Evolutionary conservation across 2,113 vertebrate genomes (phyloP).

Genomic region (Cololabis saira): DNA sequence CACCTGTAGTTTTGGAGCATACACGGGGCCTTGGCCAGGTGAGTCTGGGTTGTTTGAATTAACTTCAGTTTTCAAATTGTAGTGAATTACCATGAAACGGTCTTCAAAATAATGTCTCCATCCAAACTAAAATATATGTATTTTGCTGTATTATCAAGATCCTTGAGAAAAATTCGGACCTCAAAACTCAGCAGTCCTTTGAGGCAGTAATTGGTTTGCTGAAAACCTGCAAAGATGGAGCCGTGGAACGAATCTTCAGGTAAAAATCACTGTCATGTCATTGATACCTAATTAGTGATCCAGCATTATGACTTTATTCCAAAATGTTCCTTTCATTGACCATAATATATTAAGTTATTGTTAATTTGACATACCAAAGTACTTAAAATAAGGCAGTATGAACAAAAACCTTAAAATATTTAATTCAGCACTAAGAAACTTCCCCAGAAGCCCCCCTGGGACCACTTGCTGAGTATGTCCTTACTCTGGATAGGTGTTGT

Average conservation of each 20-base stretch:
- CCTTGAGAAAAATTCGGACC: conserved; percentile 82
- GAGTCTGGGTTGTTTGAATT: conserved; percentile 15
- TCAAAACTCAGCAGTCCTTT: conserved; percentile 87
- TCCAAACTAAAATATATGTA: neutral
- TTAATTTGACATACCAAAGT: no score
- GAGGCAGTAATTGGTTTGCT: conserved; percentile 84
- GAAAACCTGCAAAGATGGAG: conserved; percentile 85
- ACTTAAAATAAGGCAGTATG: no score
- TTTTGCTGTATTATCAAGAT: conserved; percentile 75
- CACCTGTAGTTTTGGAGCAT: conserved; percentile 71
- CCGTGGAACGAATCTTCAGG: conserved; percentile 80
- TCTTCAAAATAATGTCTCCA: neutral
- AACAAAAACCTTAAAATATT: no score
- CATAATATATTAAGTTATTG: no score
- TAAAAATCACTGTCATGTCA: conserved; percentile 47
- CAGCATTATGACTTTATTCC: no score
- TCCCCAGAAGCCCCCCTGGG: no score
- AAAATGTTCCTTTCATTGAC: no score
- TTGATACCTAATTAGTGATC: no score
- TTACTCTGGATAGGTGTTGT: no score
- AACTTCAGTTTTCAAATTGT: neutral
- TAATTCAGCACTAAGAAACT: no score
- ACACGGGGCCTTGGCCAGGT: conserved; percentile 82
- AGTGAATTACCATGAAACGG: neutral
- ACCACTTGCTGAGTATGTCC: no score